phyloP scores from a whole-genome alignment of 1,140 invertebrate species.

The Sitobion miscanthi region DNA sequence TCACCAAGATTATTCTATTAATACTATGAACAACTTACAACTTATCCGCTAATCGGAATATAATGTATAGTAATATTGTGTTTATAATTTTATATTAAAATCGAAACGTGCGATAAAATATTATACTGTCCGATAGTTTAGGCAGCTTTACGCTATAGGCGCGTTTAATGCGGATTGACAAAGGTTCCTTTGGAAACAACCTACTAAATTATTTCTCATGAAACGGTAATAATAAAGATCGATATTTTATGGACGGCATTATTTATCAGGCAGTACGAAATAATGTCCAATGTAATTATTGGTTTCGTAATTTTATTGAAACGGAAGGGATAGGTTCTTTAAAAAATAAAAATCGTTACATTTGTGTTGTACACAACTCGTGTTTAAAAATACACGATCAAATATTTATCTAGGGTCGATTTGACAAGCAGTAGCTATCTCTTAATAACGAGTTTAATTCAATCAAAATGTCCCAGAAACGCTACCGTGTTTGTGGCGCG shows the following conservation, averaged over 20 bases:
- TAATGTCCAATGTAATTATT: background rate
- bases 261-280: conserved; percentile 16
- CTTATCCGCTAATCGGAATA: background rate
- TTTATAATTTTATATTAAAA: background rate
- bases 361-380: too few relatives aligned
- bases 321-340: background rate
- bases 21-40: background rate
- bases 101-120: background rate
- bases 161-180: background rate
- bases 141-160: background rate
- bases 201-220: conserved; percentile 9
- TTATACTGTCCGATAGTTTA: background rate
- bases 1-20: background rate
- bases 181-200: background rate
- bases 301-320: background rate
- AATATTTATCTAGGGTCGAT: too few relatives aligned
- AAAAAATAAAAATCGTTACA: background rate
- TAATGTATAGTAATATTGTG: background rate
- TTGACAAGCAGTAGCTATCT: too few relatives aligned
- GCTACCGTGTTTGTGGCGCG: too few relatives aligned
- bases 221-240: conserved; percentile 19
- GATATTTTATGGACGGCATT: background rate
- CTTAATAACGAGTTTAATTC: too few relatives aligned
- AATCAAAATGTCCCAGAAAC: too few relatives aligned
- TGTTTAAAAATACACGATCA: too few relatives aligned